phyloP scores from a whole-genome alignment of 2,888 invertebrate species.

The Caenorhabditis zanzibari region DNA sequence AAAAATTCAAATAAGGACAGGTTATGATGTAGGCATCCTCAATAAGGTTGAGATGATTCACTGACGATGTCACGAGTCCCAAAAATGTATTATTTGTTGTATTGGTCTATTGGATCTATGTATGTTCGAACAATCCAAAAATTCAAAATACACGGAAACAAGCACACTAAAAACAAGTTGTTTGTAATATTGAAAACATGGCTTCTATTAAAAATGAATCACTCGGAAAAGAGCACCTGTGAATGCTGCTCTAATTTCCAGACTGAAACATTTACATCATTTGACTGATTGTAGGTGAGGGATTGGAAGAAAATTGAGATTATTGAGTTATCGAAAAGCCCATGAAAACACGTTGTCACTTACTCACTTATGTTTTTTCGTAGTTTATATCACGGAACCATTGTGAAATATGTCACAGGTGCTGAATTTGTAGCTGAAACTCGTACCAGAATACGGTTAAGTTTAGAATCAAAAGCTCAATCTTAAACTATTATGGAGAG shows the following conservation, averaged over 20 bases:
- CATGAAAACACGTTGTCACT: slow-evolving; percentile 16
- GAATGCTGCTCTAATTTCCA: neutral
- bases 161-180: slow-evolving; percentile 3
- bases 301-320: neutral
- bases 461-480: no score
- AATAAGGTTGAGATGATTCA: neutral
- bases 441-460: no score
- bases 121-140: neutral
- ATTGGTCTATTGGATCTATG: neutral
- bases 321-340: neutral
- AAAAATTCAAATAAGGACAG: neutral
- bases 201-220: neutral
- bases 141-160: neutral
- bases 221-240: slow-evolving; percentile 2
- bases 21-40: neutral
- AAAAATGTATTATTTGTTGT: slow-evolving; percentile 2
- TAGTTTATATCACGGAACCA: slow-evolving; percentile 1
- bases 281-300: neutral
- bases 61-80: neutral
- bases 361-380: slow-evolving; percentile 15
- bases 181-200: neutral
- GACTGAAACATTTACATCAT: slow-evolving; percentile 10
- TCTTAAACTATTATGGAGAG: no score
- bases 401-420: neutral
- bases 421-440: no score